These are phyloP conservation scores for Anhinga rufa DNA, from an alignment of 2,113 vertebrate species.

Conservation along the genomic window DNA sequence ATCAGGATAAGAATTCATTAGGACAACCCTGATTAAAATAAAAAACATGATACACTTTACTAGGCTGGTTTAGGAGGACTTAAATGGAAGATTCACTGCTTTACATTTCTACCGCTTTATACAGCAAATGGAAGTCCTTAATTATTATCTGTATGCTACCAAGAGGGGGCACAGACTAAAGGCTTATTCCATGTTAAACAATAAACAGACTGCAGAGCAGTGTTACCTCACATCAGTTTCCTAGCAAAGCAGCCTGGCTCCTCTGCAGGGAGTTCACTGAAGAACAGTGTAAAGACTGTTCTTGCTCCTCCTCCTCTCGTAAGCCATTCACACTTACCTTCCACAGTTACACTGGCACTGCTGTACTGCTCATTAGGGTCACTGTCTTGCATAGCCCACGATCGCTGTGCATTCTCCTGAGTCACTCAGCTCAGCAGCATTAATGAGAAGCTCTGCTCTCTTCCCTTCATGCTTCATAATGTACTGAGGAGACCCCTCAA, in stretches of 20 bases:
- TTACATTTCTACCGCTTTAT: background rate
- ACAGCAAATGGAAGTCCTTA: background rate
- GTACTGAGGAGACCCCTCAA: conserved; percentile 31
- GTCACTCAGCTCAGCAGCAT: conserved; percentile 64
- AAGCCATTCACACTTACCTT: conserved; percentile 35
- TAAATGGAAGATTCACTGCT: background rate
- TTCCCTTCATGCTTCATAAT: conserved; percentile 54
- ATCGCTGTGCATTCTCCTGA: conserved; percentile 41
- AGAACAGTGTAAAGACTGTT: background rate
- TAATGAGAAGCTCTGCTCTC: conserved; percentile 57
- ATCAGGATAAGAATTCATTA: background rate
- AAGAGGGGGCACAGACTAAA: background rate
- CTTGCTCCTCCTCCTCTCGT: background rate
- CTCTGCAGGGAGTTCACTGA: background rate
- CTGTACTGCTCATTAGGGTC: conserved; percentile 62
- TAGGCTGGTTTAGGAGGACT: background rate
- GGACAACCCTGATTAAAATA: background rate
- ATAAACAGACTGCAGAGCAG: background rate
- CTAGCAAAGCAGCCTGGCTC: background rate
- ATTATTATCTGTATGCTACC: background rate
- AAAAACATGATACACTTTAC: background rate
- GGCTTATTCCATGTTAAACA: background rate
- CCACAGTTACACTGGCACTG: conserved; percentile 49
- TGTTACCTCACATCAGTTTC: background rate
- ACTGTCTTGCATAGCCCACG: conserved; percentile 39